These are phyloP conservation scores for Melanotaenia boesemani DNA, from an alignment of 2,797 vertebrate species.

Conservation along the genomic window DNA sequence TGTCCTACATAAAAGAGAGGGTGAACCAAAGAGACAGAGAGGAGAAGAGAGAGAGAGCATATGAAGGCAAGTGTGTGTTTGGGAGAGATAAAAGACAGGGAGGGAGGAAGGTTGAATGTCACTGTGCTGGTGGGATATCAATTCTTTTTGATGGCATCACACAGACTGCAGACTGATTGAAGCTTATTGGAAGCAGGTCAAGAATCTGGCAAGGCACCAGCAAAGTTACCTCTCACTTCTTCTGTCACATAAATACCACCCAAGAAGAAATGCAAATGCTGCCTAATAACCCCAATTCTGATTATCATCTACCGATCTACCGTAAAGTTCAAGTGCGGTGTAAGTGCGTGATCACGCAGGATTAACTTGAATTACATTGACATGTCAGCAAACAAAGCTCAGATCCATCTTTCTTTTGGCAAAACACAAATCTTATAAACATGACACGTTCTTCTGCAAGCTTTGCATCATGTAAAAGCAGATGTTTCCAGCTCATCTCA, in stretches of 20 bases:
- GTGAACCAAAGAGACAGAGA: conserved; percentile 56
- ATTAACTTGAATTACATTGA: conserved; percentile 39
- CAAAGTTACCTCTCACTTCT: conserved; percentile 55
- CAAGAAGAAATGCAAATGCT: conserved; percentile 32
- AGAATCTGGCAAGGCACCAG: conserved; percentile 37
- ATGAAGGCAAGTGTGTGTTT: conserved; percentile 52
- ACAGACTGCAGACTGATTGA: conserved; percentile 39
- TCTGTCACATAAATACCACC: conserved; percentile 27
- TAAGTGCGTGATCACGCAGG: not conserved
- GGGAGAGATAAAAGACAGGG: conserved; percentile 50
- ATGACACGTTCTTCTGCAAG: conserved; percentile 19
- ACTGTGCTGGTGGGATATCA: conserved; percentile 53
- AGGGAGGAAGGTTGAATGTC: conserved; percentile 62
- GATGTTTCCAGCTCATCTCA: conserved; percentile 42
- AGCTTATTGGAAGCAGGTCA: conserved; percentile 60
- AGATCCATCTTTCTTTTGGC: conserved; percentile 16
- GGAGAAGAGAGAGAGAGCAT: conserved; percentile 33
- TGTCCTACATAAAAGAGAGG: conserved; percentile 85
- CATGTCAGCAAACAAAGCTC: conserved; percentile 30
- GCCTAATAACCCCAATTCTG: conserved; percentile 44
- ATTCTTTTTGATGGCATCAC: conserved; percentile 51
- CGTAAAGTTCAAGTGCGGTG: not conserved
- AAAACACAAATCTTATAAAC: conserved; percentile 35
- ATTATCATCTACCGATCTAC: not conserved
- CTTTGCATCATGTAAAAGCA: conserved; percentile 25